phyloP scores from a whole-genome alignment of 2,113 vertebrate species.

The Phylloscopus trochilus region DNA sequence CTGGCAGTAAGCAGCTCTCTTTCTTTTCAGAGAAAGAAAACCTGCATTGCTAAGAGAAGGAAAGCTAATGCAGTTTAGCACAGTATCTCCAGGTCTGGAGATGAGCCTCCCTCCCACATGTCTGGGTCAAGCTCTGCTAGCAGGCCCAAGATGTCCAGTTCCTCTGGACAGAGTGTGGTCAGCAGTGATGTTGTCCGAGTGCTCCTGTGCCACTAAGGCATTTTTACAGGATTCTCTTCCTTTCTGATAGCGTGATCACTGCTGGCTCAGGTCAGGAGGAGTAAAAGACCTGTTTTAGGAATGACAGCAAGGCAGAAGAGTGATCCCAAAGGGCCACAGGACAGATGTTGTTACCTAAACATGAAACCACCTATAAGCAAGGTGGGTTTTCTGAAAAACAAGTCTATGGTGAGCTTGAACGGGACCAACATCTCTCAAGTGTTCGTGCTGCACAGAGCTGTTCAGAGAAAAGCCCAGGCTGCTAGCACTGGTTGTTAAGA shows the following conservation, averaged over 20 bases:
- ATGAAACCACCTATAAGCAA: not conserved
- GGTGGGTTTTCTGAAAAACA: not conserved
- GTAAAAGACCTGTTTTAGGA: not conserved
- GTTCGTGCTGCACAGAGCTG: not conserved
- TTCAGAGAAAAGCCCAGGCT: not conserved
- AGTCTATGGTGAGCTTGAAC: not conserved
- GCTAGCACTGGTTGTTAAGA: not conserved
- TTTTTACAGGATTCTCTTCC: not conserved
- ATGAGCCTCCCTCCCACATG: rapidly evolving
- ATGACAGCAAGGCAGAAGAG: not conserved
- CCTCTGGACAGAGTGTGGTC: not conserved
- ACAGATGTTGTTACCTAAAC: not conserved
- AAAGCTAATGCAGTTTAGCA: not conserved
- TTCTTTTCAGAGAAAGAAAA: not conserved
- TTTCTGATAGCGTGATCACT: not conserved
- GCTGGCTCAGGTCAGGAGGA: not conserved
- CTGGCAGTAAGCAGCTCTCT: not conserved
- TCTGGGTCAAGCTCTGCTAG: not conserved
- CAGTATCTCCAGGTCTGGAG: not conserved
- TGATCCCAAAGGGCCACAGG: not conserved
- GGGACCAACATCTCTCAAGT: not conserved
- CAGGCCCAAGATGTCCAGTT: not conserved
- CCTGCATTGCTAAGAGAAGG: not conserved
- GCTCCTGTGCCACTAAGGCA: not conserved
- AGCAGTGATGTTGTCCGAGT: not conserved